Percentiles rank a stretch among this genome's conserved stretches.
These are phyloP conservation scores for Mythimna pallens DNA, from an alignment of 2,888 invertebrate genomes.

Conservation along the genomic window DNA sequence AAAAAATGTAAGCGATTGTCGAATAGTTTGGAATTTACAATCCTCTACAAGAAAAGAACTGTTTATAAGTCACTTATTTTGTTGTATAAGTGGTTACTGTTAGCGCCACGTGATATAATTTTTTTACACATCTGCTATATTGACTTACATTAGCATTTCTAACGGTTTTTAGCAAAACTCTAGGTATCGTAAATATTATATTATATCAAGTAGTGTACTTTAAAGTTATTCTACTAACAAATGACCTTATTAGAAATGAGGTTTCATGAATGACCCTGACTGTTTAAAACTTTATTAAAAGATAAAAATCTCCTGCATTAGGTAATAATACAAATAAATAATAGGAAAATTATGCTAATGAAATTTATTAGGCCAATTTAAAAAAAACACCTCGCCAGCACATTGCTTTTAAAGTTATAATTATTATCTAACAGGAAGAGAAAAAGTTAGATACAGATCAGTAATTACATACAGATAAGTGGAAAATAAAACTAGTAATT, in stretches of 20 bases:
- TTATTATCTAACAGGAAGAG: not conserved
- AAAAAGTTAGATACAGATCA: not conserved
- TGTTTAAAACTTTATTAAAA: constrained; percentile 13
- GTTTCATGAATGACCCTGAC: constrained; percentile 47
- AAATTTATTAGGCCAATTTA: constrained; percentile 6
- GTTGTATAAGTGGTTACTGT: not conserved
- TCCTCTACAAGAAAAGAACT: too few species aligned
- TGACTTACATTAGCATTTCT: not conserved
- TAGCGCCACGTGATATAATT: not conserved
- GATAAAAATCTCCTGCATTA: constrained; percentile 21
- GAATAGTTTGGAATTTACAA: too few species aligned
- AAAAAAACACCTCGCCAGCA: constrained; percentile 2
- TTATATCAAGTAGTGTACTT: constrained; percentile 3
- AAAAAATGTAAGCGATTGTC: too few species aligned
- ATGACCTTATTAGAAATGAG: constrained; percentile 50
- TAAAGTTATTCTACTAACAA: constrained; percentile 40
- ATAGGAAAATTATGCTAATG: constrained; percentile 3
- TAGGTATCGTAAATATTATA: constrained; percentile 15
- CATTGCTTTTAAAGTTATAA: constrained; percentile 7
- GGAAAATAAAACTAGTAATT: not conserved
- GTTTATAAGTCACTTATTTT: not conserved
- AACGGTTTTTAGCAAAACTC: constrained; percentile 23
- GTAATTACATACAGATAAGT: constrained; percentile 11
- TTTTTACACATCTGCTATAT: too few species aligned
- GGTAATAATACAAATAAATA: constrained; percentile 23